Evolutionary conservation across 2,888 invertebrate genomes (phyloP).

Genomic region (Axea sp.): DNA sequence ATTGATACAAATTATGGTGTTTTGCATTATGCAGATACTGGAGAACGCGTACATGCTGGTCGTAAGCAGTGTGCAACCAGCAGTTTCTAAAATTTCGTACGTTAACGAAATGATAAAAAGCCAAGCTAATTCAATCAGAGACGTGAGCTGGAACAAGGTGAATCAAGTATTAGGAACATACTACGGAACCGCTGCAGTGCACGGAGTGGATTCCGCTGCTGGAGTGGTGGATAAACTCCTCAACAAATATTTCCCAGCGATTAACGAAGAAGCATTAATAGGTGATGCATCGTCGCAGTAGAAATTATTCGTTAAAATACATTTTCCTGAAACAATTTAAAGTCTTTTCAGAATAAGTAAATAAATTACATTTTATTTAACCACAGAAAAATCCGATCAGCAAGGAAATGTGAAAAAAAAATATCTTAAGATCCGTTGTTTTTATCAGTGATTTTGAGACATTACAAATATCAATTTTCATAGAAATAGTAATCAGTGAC

Average conservation of each 20-base stretch:
- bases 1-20: too few relatives aligned
- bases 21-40: slow-evolving; percentile 73
- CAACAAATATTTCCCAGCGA: slow-evolving; percentile 86
- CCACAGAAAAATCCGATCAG: too few relatives aligned
- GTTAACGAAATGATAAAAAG: slow-evolving; percentile 81
- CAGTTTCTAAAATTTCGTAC: slow-evolving; percentile 78
- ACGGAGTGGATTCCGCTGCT: slow-evolving; percentile 85
- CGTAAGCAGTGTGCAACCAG: slow-evolving; percentile 69
- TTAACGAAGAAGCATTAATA: slow-evolving; percentile 66
- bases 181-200: slow-evolving; percentile 85
- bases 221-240: slow-evolving; percentile 86
- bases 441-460: too few relatives aligned
- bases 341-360: too few relatives aligned
- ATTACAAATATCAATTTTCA: too few relatives aligned
- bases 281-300: too few relatives aligned
- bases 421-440: too few relatives aligned
- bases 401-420: too few relatives aligned
- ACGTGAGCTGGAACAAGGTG: slow-evolving; percentile 86
- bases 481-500: too few relatives aligned
- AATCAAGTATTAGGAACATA: slow-evolving; percentile 86
- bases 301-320: too few relatives aligned
- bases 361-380: too few relatives aligned
- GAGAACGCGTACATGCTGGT: slow-evolving; percentile 72
- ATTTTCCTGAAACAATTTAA: too few relatives aligned
- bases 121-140: slow-evolving; percentile 84